Percentiles rank a stretch among this genome's conserved stretches.
Conservation (phyloP, 2,797 vertebrate genomes). For the Tragelaphus oryx region DNA sequence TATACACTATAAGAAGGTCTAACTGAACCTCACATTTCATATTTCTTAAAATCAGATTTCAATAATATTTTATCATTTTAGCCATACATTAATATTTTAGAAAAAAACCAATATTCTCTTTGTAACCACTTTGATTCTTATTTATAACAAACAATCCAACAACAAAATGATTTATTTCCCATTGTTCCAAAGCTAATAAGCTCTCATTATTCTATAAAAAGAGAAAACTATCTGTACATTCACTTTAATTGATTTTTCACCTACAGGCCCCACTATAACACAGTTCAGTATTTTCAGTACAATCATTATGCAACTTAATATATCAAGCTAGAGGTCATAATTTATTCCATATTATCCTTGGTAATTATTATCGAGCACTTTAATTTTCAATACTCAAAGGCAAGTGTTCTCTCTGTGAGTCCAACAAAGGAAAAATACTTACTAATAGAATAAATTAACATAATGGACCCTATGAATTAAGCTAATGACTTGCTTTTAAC, state of each 20-base stretch:
- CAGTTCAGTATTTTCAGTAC: slow-evolving; percentile 32
- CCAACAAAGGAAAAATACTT: slow-evolving; percentile 57
- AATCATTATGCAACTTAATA: slow-evolving; percentile 60
- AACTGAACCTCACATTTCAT: background rate
- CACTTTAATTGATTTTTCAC: slow-evolving; percentile 48
- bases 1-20: background rate
- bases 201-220: slow-evolving; percentile 38
- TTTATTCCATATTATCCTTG: slow-evolving; percentile 64
- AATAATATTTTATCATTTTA: background rate
- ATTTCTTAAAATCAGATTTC: slow-evolving; percentile 6
- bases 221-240: background rate
- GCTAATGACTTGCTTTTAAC: slow-evolving; percentile 65
- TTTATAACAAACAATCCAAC: background rate
- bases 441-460: slow-evolving; percentile 68
- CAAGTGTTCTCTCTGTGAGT: slow-evolving; percentile 59
- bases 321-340: slow-evolving; percentile 61
- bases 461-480: slow-evolving; percentile 69
- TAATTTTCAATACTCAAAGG: slow-evolving; percentile 66
- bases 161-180: slow-evolving; percentile 30
- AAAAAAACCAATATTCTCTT: background rate
- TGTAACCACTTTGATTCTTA: background rate
- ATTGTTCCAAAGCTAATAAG: slow-evolving; percentile 29
- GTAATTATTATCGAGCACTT: slow-evolving; percentile 72
- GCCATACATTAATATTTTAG: background rate
- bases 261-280: background rate